Evolutionary conservation across 1,140 invertebrate genomes (phyloP).

Genomic region (Diprion similis): DNA sequence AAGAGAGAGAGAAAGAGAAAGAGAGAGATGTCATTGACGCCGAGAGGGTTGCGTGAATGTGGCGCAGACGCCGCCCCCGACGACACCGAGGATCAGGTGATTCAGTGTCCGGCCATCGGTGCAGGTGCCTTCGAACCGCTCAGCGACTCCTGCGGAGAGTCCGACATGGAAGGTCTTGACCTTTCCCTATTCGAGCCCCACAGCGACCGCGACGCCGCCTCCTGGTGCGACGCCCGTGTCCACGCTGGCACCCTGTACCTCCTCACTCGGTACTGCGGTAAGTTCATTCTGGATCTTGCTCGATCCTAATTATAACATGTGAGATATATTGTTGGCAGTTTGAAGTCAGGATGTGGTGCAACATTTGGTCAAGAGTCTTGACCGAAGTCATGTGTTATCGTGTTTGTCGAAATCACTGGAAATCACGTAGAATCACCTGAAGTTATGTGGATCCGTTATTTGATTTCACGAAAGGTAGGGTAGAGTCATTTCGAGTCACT

Average conservation of each 20-base stretch:
- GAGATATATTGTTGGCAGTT: too few relatives aligned
- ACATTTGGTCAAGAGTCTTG: too few relatives aligned
- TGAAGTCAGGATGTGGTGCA: too few relatives aligned
- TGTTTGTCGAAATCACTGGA: too few relatives aligned
- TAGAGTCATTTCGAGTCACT: too few relatives aligned
- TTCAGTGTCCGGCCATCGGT: constrained; percentile 1
- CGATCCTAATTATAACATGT: too few relatives aligned
- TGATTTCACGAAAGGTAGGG: too few relatives aligned
- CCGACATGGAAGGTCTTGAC: constrained; percentile 74
- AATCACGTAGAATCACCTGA: too few relatives aligned
- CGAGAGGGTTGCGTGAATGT: not conserved
- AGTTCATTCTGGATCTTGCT: not conserved
- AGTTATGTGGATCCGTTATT: too few relatives aligned
- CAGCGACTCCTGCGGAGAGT: constrained; percentile 59
- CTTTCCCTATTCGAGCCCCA: constrained; percentile 72
- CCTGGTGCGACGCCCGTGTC: constrained; percentile 54
- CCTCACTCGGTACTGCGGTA: constrained; percentile 25
- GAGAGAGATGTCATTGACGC: not conserved
- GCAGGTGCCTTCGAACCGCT: constrained; percentile 46
- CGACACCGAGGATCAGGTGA: not conserved
- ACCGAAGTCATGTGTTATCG: too few relatives aligned
- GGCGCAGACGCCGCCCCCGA: too few relatives aligned
- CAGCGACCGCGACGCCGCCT: constrained; percentile 56
- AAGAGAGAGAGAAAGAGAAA: not conserved
- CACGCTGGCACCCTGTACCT: constrained; percentile 57